These are phyloP conservation scores for Rhagoletis pomonella DNA, from an alignment of 1,140 invertebrate species.

Conservation along the genomic window DNA sequence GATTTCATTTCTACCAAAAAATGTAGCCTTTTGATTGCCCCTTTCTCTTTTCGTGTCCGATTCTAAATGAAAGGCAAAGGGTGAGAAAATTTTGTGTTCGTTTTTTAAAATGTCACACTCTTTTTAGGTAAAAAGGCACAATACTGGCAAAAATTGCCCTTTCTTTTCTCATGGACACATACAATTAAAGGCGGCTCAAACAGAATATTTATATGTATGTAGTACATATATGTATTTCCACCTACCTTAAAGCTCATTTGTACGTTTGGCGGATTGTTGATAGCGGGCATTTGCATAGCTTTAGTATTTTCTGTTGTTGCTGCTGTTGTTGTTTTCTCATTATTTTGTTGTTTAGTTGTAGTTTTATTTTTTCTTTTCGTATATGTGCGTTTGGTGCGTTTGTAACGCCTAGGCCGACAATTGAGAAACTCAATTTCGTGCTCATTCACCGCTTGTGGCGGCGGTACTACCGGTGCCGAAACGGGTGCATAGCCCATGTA, in stretches of 20 bases:
- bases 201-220: too few relatives aligned
- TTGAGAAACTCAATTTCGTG: conserved; percentile 48
- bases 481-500: conserved; percentile 41
- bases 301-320: conserved; percentile 18
- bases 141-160: too few relatives aligned
- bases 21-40: too few relatives aligned
- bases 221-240: neutral
- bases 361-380: conserved; percentile 50
- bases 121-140: too few relatives aligned
- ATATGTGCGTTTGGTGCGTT: conserved; percentile 44
- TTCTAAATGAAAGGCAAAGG: too few relatives aligned
- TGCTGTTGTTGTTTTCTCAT: conserved; percentile 12
- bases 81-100: too few relatives aligned
- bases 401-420: conserved; percentile 37
- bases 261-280: conserved; percentile 35
- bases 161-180: too few relatives aligned
- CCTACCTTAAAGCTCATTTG: conserved; percentile 56
- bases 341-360: conserved; percentile 14
- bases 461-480: conserved; percentile 35
- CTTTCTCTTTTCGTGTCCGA: too few relatives aligned
- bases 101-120: too few relatives aligned
- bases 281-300: conserved; percentile 11
- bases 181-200: too few relatives aligned
- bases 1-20: too few relatives aligned
- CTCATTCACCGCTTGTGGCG: conserved; percentile 16